Base-by-base conservation (phyloP, 2,113 vertebrate genomes). In the Barnardius zonarius region DNA sequence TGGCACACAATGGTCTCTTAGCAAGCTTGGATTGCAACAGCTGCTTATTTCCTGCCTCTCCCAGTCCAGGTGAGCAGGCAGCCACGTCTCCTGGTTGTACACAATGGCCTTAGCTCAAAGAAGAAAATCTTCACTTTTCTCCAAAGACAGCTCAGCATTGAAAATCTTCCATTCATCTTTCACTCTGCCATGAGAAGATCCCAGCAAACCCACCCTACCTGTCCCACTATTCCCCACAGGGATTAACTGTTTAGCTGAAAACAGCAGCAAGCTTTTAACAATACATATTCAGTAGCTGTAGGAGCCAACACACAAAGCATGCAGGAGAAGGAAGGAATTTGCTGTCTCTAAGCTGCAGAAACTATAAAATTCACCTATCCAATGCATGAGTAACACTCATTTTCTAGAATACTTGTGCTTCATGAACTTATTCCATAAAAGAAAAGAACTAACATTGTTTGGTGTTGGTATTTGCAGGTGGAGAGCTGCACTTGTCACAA, bases 91-190 rank as follows among this genome's bases (percentile, higher is more conserved):
- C 54, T 30, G 22, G 17, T 13, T 6, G 5, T 4, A 28, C 0
- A 3, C 0, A 0, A 18, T 5, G n/a, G 41, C 49, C 41, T 31
- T 43, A 4, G 7, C 37, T 35, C 6, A 0, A 16, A 11, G 33
- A 62, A 33, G 19, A 80, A 73, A 35, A 35, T 24, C 37, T 37
- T 59, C 31, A 43, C 18, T 35, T 23, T 24, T 43, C 59, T 86
- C 46, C 35, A 46, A 55, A 63, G 57, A n/a, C 39, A 48, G 24
- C 35, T 37, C 4, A 10, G 39, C 33, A 49, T 11, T 39, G n/a
- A 37, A 80, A 69, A 17, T 16, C 25, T 37, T 75, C 49, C 1
- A 0, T 63, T 51, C 28, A 28, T 28, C 51, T 72, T 85, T 37
- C 62, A 54, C 33, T 80, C 25, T 52, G 39, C 37, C 10, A 25